Evolutionary conservation across 1,140 invertebrate genomes (phyloP).

Genomic region (Samia ricini): DNA sequence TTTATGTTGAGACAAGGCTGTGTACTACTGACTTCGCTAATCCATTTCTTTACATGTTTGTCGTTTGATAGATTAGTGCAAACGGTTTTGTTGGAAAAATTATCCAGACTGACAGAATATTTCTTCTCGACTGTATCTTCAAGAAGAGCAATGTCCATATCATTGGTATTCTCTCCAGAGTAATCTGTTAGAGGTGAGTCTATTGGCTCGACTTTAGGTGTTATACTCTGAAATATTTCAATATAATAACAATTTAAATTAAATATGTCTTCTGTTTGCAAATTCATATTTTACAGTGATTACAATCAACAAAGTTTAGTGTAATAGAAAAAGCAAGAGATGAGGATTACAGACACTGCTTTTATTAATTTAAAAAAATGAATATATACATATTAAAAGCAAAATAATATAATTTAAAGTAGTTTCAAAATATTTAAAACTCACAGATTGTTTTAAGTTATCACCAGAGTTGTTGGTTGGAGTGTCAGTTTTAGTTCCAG

Average conservation of each 20-base stretch:
- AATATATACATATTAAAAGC: too few relatives aligned
- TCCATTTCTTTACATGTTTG: conserved; percentile 54
- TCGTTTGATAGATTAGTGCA: conserved; percentile 31
- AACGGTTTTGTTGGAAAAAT: conserved; percentile 34
- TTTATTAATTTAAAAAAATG: too few relatives aligned
- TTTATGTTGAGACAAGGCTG: conserved; percentile 57
- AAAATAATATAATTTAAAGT: not conserved
- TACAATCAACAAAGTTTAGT: too few relatives aligned
- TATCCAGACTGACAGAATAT: conserved; percentile 46
- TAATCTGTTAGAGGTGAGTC: conserved; percentile 66
- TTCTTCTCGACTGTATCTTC: conserved; percentile 59
- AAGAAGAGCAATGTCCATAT: conserved; percentile 59
- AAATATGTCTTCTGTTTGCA: too few relatives aligned
- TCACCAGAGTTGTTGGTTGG: not conserved
- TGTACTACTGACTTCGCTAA: conserved; percentile 69
- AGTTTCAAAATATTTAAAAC: conserved; percentile 2
- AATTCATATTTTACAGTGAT: too few relatives aligned
- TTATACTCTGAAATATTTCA: conserved; percentile 48
- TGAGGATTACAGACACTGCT: too few relatives aligned
- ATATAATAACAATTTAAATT: too few relatives aligned
- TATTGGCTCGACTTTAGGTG: conserved; percentile 64
- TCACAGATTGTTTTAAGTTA: conserved; percentile 6
- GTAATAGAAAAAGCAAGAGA: too few relatives aligned
- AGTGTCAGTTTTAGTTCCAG: conserved; percentile 5
- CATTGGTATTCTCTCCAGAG: conserved; percentile 67